Evolutionary conservation across 2,888 invertebrate species (phyloP), one percentile per base, ranked within the genome.

Genomic region (Hypolimnas misippus): DNA sequence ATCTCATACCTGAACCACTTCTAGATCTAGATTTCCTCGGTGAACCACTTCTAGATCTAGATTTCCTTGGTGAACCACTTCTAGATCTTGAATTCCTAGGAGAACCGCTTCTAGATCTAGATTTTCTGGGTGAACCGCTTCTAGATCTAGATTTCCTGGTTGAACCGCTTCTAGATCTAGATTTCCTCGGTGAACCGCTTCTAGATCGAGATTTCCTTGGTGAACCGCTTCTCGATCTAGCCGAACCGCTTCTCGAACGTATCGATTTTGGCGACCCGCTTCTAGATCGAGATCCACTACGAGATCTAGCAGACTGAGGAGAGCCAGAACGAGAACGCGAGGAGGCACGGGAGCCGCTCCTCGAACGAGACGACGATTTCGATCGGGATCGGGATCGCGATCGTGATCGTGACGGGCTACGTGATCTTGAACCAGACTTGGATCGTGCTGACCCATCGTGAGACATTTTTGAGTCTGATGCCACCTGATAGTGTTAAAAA

Each of bases 401-500:
- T 10, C 68, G 69, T 0, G 76, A 76, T 29, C 68, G 64, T 0
- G 74, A 73, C 4, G 50, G 58, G 12, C 63, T 42, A 35, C 70
- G 63, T 6, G 73, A 72, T 5, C 62, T 67, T 5, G 78, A 78
- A 6, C 71, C 71, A 0, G 76, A 76, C 42, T 66, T 69, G 1
- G 74, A 74, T n/a, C 72, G 76, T 1, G 68, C 69, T 0, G 88
- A 86, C 1, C 87, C 84, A 17, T 82, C 84, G 52, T 77, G 81
- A 0, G 89, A 88, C 86, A 85, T 86, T 72, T 81, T 85, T 1
- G 85, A 77, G 3, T 76, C 79, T 0, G 87, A 88, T 31, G 79
- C 87, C 60, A 72, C 83, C 87, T 88, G 35, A 35, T 12, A 44
- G 5, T 7, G 17, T 7, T 42, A 1, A 14, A 6, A 29, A 21